Evolutionary conservation across 2,888 invertebrate genomes (phyloP).

Genomic region (Hypomecis atomaria): DNA sequence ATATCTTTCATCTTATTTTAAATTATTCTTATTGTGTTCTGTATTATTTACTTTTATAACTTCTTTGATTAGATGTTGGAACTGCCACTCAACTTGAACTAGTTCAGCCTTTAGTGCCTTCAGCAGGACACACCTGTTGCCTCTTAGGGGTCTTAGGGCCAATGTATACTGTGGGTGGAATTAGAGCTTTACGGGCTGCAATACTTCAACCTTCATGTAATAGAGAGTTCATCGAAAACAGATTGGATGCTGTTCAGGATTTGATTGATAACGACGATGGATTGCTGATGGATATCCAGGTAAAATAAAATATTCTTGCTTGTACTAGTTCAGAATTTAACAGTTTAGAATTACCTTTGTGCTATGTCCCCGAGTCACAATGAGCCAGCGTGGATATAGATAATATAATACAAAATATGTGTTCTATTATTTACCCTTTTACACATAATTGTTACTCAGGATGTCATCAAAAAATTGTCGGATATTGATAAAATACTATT

Average conservation of each 20-base stretch:
- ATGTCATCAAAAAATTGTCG: conserved; percentile 86
- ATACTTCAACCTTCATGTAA: conserved; percentile 92
- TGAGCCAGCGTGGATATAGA: no score
- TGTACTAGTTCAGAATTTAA: no score
- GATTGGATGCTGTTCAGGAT: conserved; percentile 91
- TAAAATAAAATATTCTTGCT: conserved; percentile 47
- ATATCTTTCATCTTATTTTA: not conserved
- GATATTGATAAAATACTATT: conserved; percentile 92
- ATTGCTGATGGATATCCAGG: conserved; percentile 87
- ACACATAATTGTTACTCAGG: conserved; percentile 66
- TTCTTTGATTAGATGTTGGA: conserved; percentile 87
- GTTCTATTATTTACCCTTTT: no score
- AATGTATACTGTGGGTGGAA: conserved; percentile 86
- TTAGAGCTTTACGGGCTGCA: conserved; percentile 90
- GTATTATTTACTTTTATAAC: not conserved
- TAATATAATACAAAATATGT: no score
- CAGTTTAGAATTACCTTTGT: no score
- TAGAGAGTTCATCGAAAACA: conserved; percentile 85
- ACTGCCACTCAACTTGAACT: conserved; percentile 92
- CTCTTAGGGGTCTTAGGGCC: conserved; percentile 76
- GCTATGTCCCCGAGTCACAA: no score
- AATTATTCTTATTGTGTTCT: not conserved
- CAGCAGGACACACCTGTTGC: conserved; percentile 75
- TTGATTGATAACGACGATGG: conserved; percentile 88
- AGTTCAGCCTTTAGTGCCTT: conserved; percentile 82